Base-by-base conservation (phyloP, 2,888 invertebrate species). In the Julus scanicus region DNA sequence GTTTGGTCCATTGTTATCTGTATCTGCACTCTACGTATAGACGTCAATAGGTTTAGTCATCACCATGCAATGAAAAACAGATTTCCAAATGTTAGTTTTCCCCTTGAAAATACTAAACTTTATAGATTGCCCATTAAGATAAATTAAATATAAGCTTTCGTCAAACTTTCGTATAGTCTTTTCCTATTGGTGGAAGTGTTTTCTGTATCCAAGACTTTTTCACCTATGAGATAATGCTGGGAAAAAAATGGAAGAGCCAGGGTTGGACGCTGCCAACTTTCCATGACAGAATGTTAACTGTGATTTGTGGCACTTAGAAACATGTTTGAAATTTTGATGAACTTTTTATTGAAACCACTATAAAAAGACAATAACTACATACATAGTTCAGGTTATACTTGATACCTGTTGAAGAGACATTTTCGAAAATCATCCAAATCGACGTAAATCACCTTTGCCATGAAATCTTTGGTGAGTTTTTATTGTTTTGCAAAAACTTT, bases 161-260 rank as follows among this genome's bases (percentile, higher is more conserved):
- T 85, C 85, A 44, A 85, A 85, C 85, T 44, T 44, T 9, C 44
- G 44, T 48, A 44, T 85, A 5, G 49, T 20, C 85, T 44, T 44
- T 85, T 20, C 13, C 49, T 85, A 85, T 85, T 85, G 85, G 85
- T 85, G 44, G 85, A 85, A 40, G 29, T 44, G 11, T 85, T 84
- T 44, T 44, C 44, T 48, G 44, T 44, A 49, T 48, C 85, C 85
- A 11, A 48, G 29, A 85, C 85, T 44, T 85, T 85, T 44, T 85
- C 49, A 44, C 85, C 49, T 85, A 85, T 85, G 29, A 13, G 85
- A n/a, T 85, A 44, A 85, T 49, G 29, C 29, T 80, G 37, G 80
- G 13, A 29, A 20, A 80, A 37, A 80, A 80, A 80, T 80, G 37
- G 15, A 29, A 37, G 11, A 37, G 37, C 80, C 37, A 80, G 80